A percentile compares a stretch with the other conserved stretches of the same genome.
phyloP scores from a whole-genome alignment of 2,888 invertebrate genomes.

The Eurois occulta region DNA sequence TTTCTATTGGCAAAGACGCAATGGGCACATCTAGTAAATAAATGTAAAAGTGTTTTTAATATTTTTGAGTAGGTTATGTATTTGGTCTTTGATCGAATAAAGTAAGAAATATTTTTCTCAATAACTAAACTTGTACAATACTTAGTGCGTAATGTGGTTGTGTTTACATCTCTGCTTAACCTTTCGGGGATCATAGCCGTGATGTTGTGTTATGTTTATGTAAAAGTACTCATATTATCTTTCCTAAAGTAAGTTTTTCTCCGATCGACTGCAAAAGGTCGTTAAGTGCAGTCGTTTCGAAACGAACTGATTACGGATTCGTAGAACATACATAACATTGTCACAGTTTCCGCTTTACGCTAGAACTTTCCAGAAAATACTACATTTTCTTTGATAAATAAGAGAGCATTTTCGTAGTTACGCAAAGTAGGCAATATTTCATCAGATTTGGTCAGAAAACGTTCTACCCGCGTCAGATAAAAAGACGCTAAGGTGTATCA shows the following conservation, averaged over 20 bases:
- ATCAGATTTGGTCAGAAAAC: not conserved
- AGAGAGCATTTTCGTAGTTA: not conserved
- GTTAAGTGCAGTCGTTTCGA: conserved; percentile 6
- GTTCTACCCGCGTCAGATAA: not conserved
- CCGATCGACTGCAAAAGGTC: conserved; percentile 4
- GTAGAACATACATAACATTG: conserved; percentile 1
- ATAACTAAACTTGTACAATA: conserved; percentile 5
- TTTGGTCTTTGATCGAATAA: not conserved
- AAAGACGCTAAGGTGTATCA: not conserved
- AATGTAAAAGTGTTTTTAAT: not conserved
- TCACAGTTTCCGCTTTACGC: not conserved
- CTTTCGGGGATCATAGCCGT: not conserved
- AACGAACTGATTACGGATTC: conserved; percentile 22
- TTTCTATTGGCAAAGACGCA: not conserved
- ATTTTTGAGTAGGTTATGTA: not conserved
- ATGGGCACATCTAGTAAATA: not conserved
- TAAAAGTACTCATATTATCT: conserved; percentile 16
- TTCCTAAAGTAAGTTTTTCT: conserved; percentile 11
- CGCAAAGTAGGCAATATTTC: not conserved
- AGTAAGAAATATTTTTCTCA: not conserved
- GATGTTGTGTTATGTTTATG: conserved; percentile 2
- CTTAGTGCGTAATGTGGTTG: not conserved
- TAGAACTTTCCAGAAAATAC: not conserved
- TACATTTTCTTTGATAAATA: not conserved
- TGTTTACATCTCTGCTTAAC: not conserved